Percentiles rank a stretch among this genome's conserved stretches.
Evolutionary conservation across 1,140 invertebrate species (phyloP).

Genomic region (Oedothorax gibbosus): DNA sequence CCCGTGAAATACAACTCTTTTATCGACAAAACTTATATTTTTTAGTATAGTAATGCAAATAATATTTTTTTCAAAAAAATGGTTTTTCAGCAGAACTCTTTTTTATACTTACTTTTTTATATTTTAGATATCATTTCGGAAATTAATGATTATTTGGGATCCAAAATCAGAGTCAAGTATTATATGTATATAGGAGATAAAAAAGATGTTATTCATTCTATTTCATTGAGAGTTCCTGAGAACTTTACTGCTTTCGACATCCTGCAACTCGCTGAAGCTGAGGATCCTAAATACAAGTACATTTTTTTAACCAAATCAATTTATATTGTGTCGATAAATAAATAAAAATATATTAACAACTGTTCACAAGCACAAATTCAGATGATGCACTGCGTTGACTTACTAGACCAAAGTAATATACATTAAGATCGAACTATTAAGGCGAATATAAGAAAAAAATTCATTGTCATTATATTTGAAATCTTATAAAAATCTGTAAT

Average conservation of each 20-base stretch:
- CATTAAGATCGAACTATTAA: too few relatives aligned
- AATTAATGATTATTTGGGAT: slow-evolving; percentile 8
- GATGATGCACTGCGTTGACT: not conserved
- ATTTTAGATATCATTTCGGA: slow-evolving; percentile 1
- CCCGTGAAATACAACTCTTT: not conserved
- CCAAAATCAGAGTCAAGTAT: slow-evolving; percentile 19
- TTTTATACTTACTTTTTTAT: not conserved
- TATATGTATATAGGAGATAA: slow-evolving; percentile 32
- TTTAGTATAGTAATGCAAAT: not conserved
- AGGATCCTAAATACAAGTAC: slow-evolving; percentile 23
- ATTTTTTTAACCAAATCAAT: not conserved
- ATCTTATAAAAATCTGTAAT: not conserved
- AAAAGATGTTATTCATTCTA: slow-evolving; percentile 30
- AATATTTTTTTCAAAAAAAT: not conserved
- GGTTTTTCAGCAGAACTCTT: not conserved
- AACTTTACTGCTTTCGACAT: slow-evolving; percentile 22
- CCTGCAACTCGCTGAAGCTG: slow-evolving; percentile 20
- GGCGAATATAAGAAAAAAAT: not conserved
- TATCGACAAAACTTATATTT: not conserved
- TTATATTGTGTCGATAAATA: not conserved
- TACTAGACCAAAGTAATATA: not conserved
- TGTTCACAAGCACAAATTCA: not conserved
- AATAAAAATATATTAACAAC: not conserved
- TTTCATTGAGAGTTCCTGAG: slow-evolving; percentile 17
- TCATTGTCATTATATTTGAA: not conserved